These are phyloP conservation scores for Gracilinanus agilis DNA, from an alignment of 2,113 vertebrate genomes.

Conservation along the genomic window DNA sequence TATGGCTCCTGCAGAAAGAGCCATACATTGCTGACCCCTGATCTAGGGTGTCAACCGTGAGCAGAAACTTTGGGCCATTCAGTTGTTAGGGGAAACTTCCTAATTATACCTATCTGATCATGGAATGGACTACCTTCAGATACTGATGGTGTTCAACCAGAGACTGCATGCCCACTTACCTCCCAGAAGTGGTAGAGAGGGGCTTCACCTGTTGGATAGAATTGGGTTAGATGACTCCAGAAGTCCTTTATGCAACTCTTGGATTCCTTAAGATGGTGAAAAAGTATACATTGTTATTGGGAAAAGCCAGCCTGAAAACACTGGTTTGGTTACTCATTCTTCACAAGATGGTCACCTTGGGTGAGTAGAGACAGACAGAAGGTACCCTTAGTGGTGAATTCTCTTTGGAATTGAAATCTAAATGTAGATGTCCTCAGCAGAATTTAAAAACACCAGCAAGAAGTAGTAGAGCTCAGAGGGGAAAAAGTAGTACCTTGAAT, in stretches of 20 bases:
- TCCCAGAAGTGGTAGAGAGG: neutral
- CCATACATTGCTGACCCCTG: no score
- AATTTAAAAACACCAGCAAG: neutral
- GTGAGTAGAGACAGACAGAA: neutral
- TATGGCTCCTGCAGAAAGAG: no score
- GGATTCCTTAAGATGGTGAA: neutral
- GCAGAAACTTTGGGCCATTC: neutral
- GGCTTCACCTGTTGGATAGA: neutral
- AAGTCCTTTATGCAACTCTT: neutral
- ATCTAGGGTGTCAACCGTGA: neutral
- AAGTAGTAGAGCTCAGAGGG: neutral
- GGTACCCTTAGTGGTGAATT: neutral
- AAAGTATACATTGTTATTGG: no score
- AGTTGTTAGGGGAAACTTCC: neutral
- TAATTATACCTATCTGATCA: neutral
- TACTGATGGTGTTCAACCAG: neutral
- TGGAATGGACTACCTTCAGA: neutral
- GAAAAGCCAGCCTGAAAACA: neutral
- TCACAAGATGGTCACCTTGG: neutral
- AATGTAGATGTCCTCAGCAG: neutral
- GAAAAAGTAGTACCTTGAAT: neutral
- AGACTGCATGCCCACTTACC: neutral
- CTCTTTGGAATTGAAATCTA: neutral
- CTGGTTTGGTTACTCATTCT: neutral
- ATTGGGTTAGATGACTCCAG: neutral